Conservation (phyloP, 2,888 invertebrate genomes). For the Hecatera dysodea region DNA sequence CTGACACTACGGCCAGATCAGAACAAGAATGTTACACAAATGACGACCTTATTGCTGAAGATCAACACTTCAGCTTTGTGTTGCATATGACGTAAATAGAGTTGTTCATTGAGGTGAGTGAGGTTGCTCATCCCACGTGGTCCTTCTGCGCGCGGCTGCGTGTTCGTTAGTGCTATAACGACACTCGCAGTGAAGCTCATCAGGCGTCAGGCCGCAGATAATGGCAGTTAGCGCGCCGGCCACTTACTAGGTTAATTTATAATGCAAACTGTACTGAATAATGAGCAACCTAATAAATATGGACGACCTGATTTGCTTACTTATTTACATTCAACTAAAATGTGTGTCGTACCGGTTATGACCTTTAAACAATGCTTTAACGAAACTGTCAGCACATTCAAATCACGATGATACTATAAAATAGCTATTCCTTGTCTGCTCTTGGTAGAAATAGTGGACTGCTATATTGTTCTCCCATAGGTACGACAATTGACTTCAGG, state of each 20-base stretch:
- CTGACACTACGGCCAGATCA: neutral
- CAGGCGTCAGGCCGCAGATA: slow-evolving; percentile 43
- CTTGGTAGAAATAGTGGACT: neutral
- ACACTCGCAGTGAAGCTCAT: slow-evolving; percentile 50
- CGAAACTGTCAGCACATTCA: slow-evolving; percentile 21
- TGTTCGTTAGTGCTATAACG: slow-evolving; percentile 24
- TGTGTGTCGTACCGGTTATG: slow-evolving; percentile 34
- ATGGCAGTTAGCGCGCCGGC: slow-evolving; percentile 38
- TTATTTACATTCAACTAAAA: slow-evolving; percentile 53
- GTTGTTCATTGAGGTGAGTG: neutral
- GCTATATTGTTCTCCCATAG: neutral
- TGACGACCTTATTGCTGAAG: neutral
- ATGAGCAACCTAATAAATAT: slow-evolving; percentile 58
- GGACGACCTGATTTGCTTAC: slow-evolving; percentile 54
- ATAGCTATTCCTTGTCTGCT: neutral
- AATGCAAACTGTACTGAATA: slow-evolving; percentile 54
- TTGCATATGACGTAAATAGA: neutral
- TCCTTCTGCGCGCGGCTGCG: slow-evolving; percentile 25
- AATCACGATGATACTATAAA: slow-evolving; percentile 11
- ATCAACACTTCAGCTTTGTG: neutral
- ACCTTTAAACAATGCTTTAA: slow-evolving; percentile 48
- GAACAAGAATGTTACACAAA: neutral
- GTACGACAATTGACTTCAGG: neutral
- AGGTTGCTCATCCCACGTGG: neutral
- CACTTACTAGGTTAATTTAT: slow-evolving; percentile 55